Conservation (phyloP, 2,113 vertebrate genomes). For the Nasalis larvatus region DNA sequence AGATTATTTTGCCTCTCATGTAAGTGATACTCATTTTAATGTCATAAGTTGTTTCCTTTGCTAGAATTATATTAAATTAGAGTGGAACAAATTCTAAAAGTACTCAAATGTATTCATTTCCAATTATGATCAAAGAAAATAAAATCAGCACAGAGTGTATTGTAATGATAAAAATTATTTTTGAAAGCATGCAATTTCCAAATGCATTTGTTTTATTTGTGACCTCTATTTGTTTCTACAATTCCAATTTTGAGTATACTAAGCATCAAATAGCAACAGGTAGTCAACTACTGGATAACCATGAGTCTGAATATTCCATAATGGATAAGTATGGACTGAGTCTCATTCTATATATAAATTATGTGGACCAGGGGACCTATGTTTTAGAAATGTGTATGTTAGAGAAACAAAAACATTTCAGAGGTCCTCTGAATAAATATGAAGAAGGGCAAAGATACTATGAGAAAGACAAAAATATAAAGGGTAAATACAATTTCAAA, state of each 20-base stretch:
- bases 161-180: conserved; percentile 7
- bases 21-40: conserved; percentile 38
- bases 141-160: conserved; percentile 5
- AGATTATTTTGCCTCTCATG: not conserved
- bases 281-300: not conserved
- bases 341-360: not conserved
- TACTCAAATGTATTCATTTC: conserved; percentile 48
- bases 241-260: conserved; percentile 18
- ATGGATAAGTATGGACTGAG: not conserved
- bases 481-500: not conserved
- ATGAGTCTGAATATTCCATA: not conserved
- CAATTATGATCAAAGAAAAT: conserved; percentile 18
- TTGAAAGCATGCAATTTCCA: conserved; percentile 30
- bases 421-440: not conserved
- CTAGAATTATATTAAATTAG: conserved; percentile 15
- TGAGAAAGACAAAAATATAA: not conserved
- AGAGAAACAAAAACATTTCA: not conserved
- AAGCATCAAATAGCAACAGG: not conserved
- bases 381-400: not conserved
- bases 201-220: conserved; percentile 1
- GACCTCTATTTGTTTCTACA: not conserved
- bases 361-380: not conserved
- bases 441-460: not conserved
- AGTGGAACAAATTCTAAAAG: conserved; percentile 18
- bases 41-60: not conserved